Conservation (phyloP, 2,113 vertebrate species). For the Albula goreensis region DNA sequence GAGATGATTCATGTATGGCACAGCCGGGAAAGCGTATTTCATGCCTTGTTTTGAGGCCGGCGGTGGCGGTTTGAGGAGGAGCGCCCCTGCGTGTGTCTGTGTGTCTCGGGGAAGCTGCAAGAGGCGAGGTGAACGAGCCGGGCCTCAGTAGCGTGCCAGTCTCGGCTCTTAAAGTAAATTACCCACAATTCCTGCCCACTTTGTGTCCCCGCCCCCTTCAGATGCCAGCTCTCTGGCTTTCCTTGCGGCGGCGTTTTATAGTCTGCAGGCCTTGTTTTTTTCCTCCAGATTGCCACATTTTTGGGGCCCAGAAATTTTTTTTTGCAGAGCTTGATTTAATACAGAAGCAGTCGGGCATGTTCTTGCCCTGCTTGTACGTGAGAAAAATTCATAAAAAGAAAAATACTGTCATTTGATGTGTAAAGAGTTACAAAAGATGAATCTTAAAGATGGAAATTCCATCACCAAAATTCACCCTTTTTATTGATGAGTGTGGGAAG, state of each 20-base stretch:
- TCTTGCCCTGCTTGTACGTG: background rate
- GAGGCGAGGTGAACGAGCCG: background rate
- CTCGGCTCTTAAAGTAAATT: slow-evolving; percentile 12
- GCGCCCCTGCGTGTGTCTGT: slow-evolving; percentile 14
- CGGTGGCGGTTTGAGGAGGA: slow-evolving; percentile 22
- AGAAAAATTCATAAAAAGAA: background rate
- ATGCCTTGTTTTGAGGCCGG: slow-evolving; percentile 45
- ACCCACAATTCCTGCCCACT: slow-evolving; percentile 29
- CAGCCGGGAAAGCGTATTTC: slow-evolving; percentile 41
- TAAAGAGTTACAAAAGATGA: background rate
- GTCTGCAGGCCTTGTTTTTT: slow-evolving; percentile 18
- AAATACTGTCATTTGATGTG: background rate
- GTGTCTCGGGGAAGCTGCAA: background rate
- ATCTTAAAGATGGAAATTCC: background rate
- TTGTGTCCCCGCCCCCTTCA: slow-evolving; percentile 21
- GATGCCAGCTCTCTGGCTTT: slow-evolving; percentile 24
- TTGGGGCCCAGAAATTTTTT: background rate
- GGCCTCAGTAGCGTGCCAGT: background rate
- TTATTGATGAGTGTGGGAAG: background rate
- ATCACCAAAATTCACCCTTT: background rate
- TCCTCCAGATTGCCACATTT: background rate
- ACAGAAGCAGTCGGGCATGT: background rate
- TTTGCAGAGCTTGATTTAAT: background rate
- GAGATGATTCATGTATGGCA: slow-evolving; percentile 48
- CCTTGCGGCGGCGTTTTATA: slow-evolving; percentile 25